A percentile compares a stretch with the other conserved stretches of the same genome.
These are phyloP conservation scores for Eilema caniola DNA, from an alignment of 2,888 invertebrate species.

Conservation along the genomic window DNA sequence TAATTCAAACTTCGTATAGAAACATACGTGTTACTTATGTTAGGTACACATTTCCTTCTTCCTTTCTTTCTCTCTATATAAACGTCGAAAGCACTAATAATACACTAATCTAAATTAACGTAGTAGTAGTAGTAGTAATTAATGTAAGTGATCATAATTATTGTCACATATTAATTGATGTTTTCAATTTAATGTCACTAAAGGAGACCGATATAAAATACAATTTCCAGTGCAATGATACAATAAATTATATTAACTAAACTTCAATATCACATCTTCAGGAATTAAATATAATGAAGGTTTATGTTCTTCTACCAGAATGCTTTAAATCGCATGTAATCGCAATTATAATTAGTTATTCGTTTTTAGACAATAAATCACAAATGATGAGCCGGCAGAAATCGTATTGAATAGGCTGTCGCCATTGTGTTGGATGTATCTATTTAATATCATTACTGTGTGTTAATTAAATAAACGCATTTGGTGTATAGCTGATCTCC, in stretches of 20 bases:
- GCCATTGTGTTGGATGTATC: background rate
- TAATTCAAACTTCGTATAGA: too few species aligned
- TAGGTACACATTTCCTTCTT: too few species aligned
- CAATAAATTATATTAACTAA: background rate
- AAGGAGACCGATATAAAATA: background rate
- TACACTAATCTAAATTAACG: too few species aligned
- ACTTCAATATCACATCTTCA: background rate
- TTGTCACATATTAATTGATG: too few species aligned
- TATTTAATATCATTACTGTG: slow-evolving; percentile 1
- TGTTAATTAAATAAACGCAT: slow-evolving; percentile 14
- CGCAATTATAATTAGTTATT: background rate
- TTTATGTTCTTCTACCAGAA: background rate
- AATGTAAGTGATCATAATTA: too few species aligned
- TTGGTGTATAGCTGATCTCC: slow-evolving; percentile 7
- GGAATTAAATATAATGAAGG: background rate
- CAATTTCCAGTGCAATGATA: background rate
- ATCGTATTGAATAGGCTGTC: background rate
- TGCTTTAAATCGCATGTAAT: background rate
- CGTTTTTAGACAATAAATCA: background rate
- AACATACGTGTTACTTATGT: too few species aligned
- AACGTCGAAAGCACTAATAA: too few species aligned
- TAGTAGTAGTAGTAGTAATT: too few species aligned
- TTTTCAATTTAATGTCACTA: background rate
- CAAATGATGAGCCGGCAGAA: background rate
- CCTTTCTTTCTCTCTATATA: too few species aligned